These are phyloP conservation scores for Kradibia gibbosae DNA, from an alignment of 1,140 invertebrate species.

Conservation along the genomic window DNA sequence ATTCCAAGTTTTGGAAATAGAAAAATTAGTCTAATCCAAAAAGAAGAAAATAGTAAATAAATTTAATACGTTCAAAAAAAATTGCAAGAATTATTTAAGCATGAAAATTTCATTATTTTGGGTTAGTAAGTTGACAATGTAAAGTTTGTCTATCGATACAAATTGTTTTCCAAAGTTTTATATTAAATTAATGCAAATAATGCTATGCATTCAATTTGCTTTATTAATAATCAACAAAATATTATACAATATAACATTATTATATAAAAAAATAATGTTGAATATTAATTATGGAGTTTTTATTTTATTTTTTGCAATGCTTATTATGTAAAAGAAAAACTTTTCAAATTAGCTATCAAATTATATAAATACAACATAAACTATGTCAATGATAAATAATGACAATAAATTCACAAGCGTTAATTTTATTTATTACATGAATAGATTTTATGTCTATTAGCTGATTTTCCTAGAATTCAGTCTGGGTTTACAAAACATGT, in stretches of 20 bases:
- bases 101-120: neutral
- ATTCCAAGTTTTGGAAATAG: neutral
- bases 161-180: neutral
- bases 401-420: no score
- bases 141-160: constrained; percentile 9
- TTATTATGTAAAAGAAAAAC: no score
- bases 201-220: neutral
- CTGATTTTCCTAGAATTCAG: no score
- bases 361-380: no score
- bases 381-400: no score
- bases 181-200: neutral
- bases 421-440: no score
- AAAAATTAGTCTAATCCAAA: neutral
- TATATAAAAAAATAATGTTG: no score
- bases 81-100: constrained; percentile 22
- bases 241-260: neutral
- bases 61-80: neutral
- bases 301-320: no score
- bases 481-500: no score
- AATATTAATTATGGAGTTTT: no score
- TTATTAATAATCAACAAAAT: neutral
- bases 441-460: no score
- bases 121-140: constrained; percentile 17
- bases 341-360: no score
- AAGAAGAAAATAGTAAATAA: neutral